Evolutionary conservation across 2,888 invertebrate genomes (phyloP).

Genomic region (Clitarchus hookeri): DNA sequence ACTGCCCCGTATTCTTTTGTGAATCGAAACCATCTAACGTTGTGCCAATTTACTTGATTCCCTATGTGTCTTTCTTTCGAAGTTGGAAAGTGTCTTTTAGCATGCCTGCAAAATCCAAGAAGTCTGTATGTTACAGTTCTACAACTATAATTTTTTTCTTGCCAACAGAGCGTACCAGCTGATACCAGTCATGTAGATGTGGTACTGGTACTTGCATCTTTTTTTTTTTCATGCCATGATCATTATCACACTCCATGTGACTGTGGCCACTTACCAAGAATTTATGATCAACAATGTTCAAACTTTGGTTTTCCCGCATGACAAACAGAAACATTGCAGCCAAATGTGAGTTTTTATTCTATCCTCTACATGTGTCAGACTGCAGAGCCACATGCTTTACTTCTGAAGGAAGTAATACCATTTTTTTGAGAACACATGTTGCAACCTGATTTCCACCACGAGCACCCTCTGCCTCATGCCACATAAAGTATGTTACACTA

Average conservation of each 20-base stretch:
- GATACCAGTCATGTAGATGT: neutral
- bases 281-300: no score
- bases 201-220: neutral
- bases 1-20: no score
- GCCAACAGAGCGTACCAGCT: neutral
- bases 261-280: neutral
- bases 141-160: neutral
- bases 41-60: neutral
- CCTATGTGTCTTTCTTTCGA: neutral
- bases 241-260: neutral
- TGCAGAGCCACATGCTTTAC: neutral
- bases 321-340: no score
- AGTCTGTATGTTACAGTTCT: neutral
- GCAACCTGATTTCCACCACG: no score
- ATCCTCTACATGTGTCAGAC: neutral
- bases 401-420: neutral
- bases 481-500: neutral
- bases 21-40: no score
- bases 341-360: neutral
- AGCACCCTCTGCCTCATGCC: neutral
- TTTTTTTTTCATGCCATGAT: neutral
- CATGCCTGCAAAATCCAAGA: slow-evolving; percentile 5
- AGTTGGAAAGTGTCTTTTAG: neutral
- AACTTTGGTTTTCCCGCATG: no score
- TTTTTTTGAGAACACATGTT: neutral